Percentiles rank a stretch among this genome's conserved stretches.
These are phyloP conservation scores for Catagonus wagneri DNA, from an alignment of 2,113 vertebrate genomes.

Conservation along the genomic window DNA sequence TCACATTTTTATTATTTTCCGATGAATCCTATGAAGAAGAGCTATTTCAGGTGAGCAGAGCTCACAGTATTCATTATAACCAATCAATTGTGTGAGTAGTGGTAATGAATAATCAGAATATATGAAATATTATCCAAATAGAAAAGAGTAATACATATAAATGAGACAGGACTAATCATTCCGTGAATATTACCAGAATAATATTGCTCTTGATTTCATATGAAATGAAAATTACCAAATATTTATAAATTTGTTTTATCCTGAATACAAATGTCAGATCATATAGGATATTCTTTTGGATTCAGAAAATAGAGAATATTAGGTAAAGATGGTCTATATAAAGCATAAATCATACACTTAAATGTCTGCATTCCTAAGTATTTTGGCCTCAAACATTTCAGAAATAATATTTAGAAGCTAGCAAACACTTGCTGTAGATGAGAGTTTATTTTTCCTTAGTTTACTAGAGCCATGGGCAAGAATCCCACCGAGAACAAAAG, in stretches of 20 bases:
- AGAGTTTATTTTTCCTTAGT: neutral
- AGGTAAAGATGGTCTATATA: neutral
- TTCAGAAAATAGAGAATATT: neutral
- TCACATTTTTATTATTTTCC: conserved; percentile 59
- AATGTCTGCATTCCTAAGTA: neutral
- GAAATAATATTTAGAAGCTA: conserved; percentile 5
- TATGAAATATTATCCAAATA: conserved; percentile 73
- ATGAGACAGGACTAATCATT: conserved; percentile 69
- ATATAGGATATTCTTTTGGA: neutral
- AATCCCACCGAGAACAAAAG: neutral
- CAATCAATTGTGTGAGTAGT: conserved; percentile 64
- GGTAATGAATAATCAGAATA: conserved; percentile 78
- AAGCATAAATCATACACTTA: conserved; percentile 9
- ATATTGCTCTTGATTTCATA: conserved; percentile 62
- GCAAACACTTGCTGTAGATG: neutral
- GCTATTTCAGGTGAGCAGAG: conserved; percentile 50
- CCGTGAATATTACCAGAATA: conserved; percentile 38
- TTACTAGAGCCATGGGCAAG: neutral
- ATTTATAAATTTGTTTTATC: conserved; percentile 46
- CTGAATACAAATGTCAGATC: conserved; percentile 31
- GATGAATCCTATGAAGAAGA: conserved; percentile 2
- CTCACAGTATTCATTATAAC: conserved; percentile 52
- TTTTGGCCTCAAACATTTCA: neutral
- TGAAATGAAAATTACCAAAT: conserved; percentile 65
- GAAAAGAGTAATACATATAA: conserved; percentile 73